Percentiles rank a stretch among this genome's conserved stretches.
These are phyloP conservation scores for Albula glossodonta DNA, from an alignment of 2,113 vertebrate species.

Conservation along the genomic window DNA sequence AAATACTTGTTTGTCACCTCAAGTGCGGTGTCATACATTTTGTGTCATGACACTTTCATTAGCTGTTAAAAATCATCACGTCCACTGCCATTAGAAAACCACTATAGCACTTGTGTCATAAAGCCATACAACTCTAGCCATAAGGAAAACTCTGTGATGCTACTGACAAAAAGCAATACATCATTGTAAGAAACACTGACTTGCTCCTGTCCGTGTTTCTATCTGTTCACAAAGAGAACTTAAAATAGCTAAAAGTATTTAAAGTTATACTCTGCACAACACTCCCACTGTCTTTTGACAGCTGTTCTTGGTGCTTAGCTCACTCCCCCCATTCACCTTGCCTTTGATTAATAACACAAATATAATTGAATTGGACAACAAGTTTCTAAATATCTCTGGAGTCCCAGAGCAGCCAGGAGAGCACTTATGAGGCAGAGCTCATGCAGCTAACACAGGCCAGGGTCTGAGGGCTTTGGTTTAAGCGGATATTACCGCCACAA, in stretches of 20 bases:
- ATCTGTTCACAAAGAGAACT: not conserved
- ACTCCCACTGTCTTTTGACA: not conserved
- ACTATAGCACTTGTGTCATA: no score
- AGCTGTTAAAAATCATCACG: no score
- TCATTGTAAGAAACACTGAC: no score
- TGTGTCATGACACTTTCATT: no score
- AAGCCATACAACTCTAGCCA: no score
- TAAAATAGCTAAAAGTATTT: not conserved
- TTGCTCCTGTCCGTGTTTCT: not conserved
- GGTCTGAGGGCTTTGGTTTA: slow-evolving; percentile 51
- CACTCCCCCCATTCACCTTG: not conserved
- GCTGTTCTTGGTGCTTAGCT: not conserved
- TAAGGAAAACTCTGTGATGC: no score
- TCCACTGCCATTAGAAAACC: no score
- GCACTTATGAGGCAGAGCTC: slow-evolving; percentile 62
- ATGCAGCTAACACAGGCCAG: slow-evolving; percentile 49
- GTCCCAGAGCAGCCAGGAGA: slow-evolving; percentile 70
- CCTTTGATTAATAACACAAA: slow-evolving; percentile 21
- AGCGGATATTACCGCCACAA: slow-evolving; percentile 61
- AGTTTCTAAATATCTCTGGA: slow-evolving; percentile 55
- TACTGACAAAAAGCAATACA: no score
- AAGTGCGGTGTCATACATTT: no score
- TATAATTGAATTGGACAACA: slow-evolving; percentile 67
- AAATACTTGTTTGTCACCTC: no score
- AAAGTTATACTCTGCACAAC: not conserved